Conservation (phyloP, 2,797 vertebrate species). For the Prionace glauca region DNA sequence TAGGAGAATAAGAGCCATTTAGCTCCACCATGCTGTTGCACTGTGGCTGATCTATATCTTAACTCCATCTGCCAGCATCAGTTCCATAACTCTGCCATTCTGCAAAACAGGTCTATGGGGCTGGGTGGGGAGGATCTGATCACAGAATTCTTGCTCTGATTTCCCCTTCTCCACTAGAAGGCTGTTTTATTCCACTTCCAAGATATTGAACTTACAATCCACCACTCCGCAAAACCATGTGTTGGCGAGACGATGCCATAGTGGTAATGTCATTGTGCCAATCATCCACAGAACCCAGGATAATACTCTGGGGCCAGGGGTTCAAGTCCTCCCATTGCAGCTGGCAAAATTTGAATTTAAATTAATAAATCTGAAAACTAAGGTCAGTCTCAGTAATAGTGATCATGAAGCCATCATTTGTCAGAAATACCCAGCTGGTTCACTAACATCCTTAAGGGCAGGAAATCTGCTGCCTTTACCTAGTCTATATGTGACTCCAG, state of each 20-base stretch:
- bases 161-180: neutral
- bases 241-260: neutral
- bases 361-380: too few species aligned
- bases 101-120: neutral
- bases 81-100: neutral
- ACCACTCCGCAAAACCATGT: neutral
- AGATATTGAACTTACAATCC: neutral
- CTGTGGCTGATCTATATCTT: neutral
- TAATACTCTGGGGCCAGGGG: too few species aligned
- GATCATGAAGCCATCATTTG: too few species aligned
- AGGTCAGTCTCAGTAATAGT: too few species aligned
- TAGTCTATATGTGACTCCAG: too few species aligned
- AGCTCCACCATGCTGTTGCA: neutral
- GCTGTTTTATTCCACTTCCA: neutral
- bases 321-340: neutral
- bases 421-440: too few species aligned
- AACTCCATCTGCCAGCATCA: neutral
- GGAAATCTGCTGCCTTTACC: too few species aligned
- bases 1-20: too few species aligned
- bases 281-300: too few species aligned
- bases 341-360: too few species aligned
- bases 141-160: neutral
- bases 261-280: neutral
- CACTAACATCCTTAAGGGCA: too few species aligned
- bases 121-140: neutral